Evolutionary conservation across 2,888 invertebrate genomes (phyloP).

Genomic region (Troglohyphantes excavatus): DNA sequence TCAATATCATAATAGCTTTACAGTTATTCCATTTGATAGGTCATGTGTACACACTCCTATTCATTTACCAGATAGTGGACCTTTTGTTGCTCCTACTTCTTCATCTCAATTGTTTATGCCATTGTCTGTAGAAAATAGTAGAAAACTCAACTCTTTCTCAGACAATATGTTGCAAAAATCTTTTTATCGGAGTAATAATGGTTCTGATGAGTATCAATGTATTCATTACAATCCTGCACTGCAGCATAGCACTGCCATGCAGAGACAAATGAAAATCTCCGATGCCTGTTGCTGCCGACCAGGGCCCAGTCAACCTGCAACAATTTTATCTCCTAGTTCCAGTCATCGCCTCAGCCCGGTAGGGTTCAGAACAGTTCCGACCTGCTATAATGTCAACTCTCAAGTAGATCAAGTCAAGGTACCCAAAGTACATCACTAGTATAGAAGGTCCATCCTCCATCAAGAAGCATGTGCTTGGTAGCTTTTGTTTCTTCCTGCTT

Average conservation of each 20-base stretch:
- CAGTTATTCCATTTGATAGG: too few species aligned
- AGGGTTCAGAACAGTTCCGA: conserved; percentile 64
- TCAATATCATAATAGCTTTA: too few species aligned
- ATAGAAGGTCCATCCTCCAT: too few species aligned
- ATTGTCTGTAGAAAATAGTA: too few species aligned
- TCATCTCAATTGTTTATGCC: too few species aligned
- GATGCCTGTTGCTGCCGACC: conserved; percentile 48
- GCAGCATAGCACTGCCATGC: conserved; percentile 42
- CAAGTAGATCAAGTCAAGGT: conserved; percentile 65
- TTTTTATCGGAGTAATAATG: background rate
- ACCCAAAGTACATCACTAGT: too few species aligned
- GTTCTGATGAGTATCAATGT: conserved; percentile 43
- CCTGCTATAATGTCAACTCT: conserved; percentile 46
- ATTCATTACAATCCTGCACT: conserved; percentile 31
- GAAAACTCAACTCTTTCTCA: too few species aligned
- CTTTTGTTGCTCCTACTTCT: too few species aligned
- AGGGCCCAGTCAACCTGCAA: conserved; percentile 53
- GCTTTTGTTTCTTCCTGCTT: too few species aligned
- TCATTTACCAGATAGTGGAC: too few species aligned
- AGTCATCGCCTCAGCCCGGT: conserved; percentile 54
- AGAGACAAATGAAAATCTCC: conserved; percentile 39
- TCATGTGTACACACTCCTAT: too few species aligned
- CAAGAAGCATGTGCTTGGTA: too few species aligned
- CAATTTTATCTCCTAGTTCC: conserved; percentile 52
- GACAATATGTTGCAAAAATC: background rate